phyloP scores from a whole-genome alignment of 1,140 invertebrate species.

The Rhopalosiphum padi region DNA sequence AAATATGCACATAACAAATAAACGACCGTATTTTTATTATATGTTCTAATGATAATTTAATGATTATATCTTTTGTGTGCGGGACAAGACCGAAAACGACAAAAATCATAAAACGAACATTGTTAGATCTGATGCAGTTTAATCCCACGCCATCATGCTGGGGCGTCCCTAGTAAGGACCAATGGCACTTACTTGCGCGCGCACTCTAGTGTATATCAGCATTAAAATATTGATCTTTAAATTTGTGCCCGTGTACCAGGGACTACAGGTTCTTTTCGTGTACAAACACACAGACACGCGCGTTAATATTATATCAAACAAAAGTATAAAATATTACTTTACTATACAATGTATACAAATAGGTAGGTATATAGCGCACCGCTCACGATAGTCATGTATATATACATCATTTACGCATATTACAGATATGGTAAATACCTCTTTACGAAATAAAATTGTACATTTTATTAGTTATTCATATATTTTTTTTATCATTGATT shows the following conservation, averaged over 20 bases:
- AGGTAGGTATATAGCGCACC: neutral
- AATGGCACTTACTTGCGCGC: constrained; percentile 57
- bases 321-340: constrained; percentile 16
- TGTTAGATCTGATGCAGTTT: constrained; percentile 49
- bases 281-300: neutral
- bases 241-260: constrained; percentile 53
- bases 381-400: neutral
- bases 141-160: constrained; percentile 56
- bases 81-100: neutral
- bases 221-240: constrained; percentile 58
- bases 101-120: constrained; percentile 37
- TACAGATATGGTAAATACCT: neutral
- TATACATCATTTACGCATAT: neutral
- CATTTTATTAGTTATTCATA: neutral
- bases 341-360: neutral
- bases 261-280: constrained; percentile 43
- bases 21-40: neutral
- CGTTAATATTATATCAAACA: constrained; percentile 40
- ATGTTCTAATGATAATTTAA: neutral
- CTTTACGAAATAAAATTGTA: neutral
- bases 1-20: neutral
- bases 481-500: too few species aligned
- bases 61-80: constrained; percentile 4
- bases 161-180: constrained; percentile 55
- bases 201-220: constrained; percentile 51